Conservation (phyloP, 2,888 invertebrate species). For the Liposcelis brunnea region DNA sequence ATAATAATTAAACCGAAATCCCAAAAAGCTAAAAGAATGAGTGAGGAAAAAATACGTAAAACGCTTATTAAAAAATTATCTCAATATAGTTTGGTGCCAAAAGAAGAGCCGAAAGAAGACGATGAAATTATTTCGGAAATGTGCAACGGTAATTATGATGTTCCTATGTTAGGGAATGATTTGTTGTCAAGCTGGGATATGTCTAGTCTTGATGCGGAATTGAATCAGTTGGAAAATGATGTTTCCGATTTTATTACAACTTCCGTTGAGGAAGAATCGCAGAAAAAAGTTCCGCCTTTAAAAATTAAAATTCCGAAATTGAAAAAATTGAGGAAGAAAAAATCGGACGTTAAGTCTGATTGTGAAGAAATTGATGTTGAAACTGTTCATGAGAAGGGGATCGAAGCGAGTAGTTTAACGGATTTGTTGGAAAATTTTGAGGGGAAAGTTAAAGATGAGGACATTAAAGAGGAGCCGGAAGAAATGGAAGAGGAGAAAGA, state of each 20-base stretch:
- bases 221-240: neutral
- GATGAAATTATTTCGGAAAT: conserved; percentile 5
- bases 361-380: too few species aligned
- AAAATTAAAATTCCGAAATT: conserved; percentile 4
- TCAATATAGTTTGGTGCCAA: too few species aligned
- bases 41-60: too few species aligned
- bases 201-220: neutral
- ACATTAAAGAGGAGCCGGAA: neutral
- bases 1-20: neutral
- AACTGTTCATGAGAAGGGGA: neutral
- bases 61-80: too few species aligned
- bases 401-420: neutral
- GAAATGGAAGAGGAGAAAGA: neutral
- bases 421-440: neutral
- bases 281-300: neutral
- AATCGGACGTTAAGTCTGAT: neutral
- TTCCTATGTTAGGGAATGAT: neutral
- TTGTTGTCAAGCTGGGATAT: neutral
- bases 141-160: conserved; percentile 1
- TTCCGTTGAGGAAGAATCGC: neutral
- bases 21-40: too few species aligned
- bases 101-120: too few species aligned
- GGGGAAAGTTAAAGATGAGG: conserved; percentile 5
- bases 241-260: neutral
- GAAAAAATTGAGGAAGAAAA: neutral